Evolutionary conservation across 2,113 vertebrate genomes (phyloP).

Genomic region (Nesoenas mayeri): DNA sequence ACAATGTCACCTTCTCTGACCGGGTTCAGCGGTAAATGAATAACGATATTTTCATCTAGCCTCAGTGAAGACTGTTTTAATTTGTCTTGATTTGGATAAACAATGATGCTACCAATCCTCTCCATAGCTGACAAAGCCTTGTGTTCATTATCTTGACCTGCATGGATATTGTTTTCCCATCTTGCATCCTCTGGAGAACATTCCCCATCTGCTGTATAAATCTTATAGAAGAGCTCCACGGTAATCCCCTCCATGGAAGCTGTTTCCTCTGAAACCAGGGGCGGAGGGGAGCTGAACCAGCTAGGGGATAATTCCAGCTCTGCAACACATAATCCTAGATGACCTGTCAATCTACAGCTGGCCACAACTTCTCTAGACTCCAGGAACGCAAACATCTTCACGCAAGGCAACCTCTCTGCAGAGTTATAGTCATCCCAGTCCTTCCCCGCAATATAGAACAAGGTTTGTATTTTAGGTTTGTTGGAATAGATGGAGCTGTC

Average conservation of each 20-base stretch:
- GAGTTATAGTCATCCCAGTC: conserved; percentile 83
- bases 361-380: conserved; percentile 83
- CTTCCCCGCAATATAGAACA: conserved; percentile 90
- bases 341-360: conserved; percentile 86
- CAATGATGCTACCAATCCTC: conserved; percentile 85
- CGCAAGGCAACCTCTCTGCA: conserved; percentile 82
- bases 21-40: conserved; percentile 84
- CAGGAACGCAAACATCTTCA: conserved; percentile 84
- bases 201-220: conserved; percentile 80
- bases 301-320: conserved; percentile 86
- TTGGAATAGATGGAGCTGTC: conserved; percentile 83
- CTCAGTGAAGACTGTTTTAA: conserved; percentile 77
- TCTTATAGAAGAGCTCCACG: conserved; percentile 88
- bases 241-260: conserved; percentile 70
- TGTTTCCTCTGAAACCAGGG: conserved; percentile 71
- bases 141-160: conserved; percentile 69
- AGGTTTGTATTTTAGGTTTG: conserved; percentile 86
- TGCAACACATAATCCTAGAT: conserved; percentile 89
- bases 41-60: conserved; percentile 85
- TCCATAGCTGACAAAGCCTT: conserved; percentile 70
- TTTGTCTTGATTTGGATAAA: conserved; percentile 77
- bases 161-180: conserved; percentile 76
- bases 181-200: conserved; percentile 81
- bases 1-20: conserved; percentile 87
- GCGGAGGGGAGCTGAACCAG: conserved; percentile 85